These are phyloP conservation scores for Hylaeus anthracinus DNA, from an alignment of 1,140 invertebrate species.

Conservation along the genomic window DNA sequence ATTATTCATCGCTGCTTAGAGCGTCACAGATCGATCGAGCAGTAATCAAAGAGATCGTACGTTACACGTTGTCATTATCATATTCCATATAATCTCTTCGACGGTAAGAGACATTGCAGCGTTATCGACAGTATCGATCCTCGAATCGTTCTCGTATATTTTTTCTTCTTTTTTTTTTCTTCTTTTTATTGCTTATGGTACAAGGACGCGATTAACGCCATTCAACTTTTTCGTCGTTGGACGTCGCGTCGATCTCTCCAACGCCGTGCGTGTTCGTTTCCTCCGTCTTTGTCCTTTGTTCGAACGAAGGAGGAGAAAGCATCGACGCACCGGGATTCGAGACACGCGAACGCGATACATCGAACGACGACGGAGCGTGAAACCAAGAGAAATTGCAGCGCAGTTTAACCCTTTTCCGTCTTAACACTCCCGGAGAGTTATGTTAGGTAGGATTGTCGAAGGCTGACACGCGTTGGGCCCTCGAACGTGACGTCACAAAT, in stretches of 20 bases:
- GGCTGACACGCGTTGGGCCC: too few relatives aligned
- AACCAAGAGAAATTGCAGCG: slow-evolving; percentile 31
- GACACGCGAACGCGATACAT: slow-evolving; percentile 11
- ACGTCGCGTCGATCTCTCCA: not conserved
- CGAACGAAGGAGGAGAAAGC: not conserved
- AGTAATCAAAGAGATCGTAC: not conserved
- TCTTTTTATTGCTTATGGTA: slow-evolving; percentile 40
- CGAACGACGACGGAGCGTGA: slow-evolving; percentile 22
- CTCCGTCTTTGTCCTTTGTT: too few relatives aligned
- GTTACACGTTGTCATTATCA: too few relatives aligned
- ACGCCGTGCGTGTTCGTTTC: not conserved
- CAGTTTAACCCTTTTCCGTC: not conserved
- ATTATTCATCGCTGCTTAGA: not conserved
- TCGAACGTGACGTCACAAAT: too few relatives aligned
- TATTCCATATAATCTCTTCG: too few relatives aligned
- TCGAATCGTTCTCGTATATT: slow-evolving; percentile 9
- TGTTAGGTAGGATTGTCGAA: too few relatives aligned
- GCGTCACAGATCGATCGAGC: slow-evolving; percentile 5
- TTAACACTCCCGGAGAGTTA: too few relatives aligned
- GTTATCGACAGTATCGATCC: slow-evolving; percentile 8
- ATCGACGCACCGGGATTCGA: slow-evolving; percentile 11
- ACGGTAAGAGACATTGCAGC: slow-evolving; percentile 9
- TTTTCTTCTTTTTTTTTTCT: not conserved
- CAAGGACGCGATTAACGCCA: slow-evolving; percentile 25
- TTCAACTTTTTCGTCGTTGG: slow-evolving; percentile 15